Evolutionary conservation across 2,888 invertebrate species (phyloP).

Genomic region (Chaetoderma sp.): DNA sequence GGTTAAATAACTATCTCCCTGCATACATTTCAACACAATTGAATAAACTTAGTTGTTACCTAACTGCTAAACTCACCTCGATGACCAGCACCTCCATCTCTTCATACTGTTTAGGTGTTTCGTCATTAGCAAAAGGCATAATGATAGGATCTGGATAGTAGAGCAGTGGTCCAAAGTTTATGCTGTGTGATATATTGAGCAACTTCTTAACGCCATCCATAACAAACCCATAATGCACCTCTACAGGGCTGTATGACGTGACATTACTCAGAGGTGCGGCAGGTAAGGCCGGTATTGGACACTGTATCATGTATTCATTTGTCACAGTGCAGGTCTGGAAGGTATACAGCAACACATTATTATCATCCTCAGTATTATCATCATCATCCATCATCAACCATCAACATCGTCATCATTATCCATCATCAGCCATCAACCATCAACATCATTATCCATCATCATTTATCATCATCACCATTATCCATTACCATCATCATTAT

Average conservation of each 20-base stretch:
- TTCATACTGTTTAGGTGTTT: slow-evolving; percentile 80
- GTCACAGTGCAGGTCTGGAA: slow-evolving; percentile 28
- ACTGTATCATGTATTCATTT: slow-evolving; percentile 34
- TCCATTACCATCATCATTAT: no score
- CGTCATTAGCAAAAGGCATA: slow-evolving; percentile 76
- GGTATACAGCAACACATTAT: no score
- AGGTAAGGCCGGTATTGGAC: slow-evolving; percentile 33
- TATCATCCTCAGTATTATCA: no score
- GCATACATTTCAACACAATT: no score
- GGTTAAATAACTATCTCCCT: no score
- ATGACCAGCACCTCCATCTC: slow-evolving; percentile 95
- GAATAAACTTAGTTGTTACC: no score
- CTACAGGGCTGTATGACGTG: slow-evolving; percentile 73
- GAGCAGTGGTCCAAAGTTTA: slow-evolving; percentile 77
- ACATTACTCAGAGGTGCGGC: slow-evolving; percentile 73
- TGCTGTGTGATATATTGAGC: slow-evolving; percentile 79
- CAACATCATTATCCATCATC: no score
- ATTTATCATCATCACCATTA: no score
- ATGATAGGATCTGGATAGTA: slow-evolving; percentile 93
- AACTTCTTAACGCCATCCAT: slow-evolving; percentile 95
- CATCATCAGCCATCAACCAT: no score
- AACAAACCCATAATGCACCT: slow-evolving; percentile 85
- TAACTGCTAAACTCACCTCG: no score
- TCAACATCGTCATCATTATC: no score
- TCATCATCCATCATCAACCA: no score